Base-by-base conservation (phyloP, 2,113 vertebrate species). In the Brienomyrus longianalis region DNA sequence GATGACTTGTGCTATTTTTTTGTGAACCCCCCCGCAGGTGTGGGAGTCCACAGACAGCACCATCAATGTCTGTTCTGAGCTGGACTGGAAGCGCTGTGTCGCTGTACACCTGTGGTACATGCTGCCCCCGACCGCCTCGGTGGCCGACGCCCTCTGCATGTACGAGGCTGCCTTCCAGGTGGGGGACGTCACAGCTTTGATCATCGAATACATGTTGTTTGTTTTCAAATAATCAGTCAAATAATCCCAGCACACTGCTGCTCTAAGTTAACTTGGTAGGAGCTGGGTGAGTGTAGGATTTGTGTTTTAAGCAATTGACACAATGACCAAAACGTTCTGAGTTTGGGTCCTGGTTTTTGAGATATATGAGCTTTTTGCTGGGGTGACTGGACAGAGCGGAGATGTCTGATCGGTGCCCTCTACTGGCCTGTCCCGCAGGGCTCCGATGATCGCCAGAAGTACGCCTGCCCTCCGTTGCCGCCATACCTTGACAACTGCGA, bases 21-120 rank as follows among this genome's bases (percentile, higher is more conserved):
- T 8, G 19, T 23, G 5, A 8, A 19, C 1, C 39, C n/a, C 48
- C 17, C 5, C 4, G 83, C 90, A 99, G 98, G 98, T 99, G 39
- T 99, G 98, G 98, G 96, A 97, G 90, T 94, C 98, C 0, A 97
- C 97, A 0, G 97, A 98, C 83, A 95, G 92, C 0, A 88, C 89
- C 88, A 93, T 99, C 91, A 99, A 98, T 0, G 96, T 99, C 1
- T 99, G 98, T 91, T 95, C 95, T 0, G 95, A 96, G 92, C 91
- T 99, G 92, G 98, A 99, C 92, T 99, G 98, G 98, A 99, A 98
- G 92, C 97, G 98, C 1, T 96, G 97, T 4, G 0, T 99, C 5
- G 98, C 97, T 0, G 90, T 99, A 3, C 98, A 99, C 90, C 97
- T 99, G 5, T 99, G 98, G 98, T 99, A 97, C 95, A 97, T 99